These are phyloP conservation scores for Panthera leo DNA, from an alignment of 2,113 vertebrate genomes.

Conservation along the genomic window DNA sequence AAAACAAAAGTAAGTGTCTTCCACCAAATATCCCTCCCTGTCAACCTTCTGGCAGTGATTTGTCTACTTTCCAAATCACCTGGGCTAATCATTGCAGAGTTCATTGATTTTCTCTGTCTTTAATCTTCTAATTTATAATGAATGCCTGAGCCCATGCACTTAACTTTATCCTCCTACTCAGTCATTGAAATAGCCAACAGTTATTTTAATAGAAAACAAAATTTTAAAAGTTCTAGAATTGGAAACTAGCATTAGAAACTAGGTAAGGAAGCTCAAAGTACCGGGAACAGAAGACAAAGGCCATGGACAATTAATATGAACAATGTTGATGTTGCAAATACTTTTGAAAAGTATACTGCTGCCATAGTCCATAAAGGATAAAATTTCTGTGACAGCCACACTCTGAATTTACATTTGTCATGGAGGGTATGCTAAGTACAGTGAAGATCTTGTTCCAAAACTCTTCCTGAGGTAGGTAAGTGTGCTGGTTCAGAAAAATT, in stretches of 20 bases:
- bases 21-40: background rate
- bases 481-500: background rate
- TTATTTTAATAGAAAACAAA: slow-evolving; percentile 1
- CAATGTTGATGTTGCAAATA: background rate
- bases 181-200: background rate
- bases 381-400: background rate
- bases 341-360: background rate
- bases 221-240: background rate
- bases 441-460: background rate
- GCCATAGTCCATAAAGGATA: background rate
- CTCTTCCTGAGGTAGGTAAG: background rate
- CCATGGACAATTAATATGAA: background rate
- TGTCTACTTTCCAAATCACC: slow-evolving; percentile 5
- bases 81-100: background rate
- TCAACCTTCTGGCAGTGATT: background rate
- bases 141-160: background rate
- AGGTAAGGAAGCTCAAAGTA: background rate
- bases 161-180: background rate
- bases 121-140: slow-evolving; percentile 5
- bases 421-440: background rate
- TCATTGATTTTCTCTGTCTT: slow-evolving; percentile 19
- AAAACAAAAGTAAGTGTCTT: slow-evolving; percentile 35
- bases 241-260: background rate
- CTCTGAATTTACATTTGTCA: background rate
- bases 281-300: background rate